Conservation (phyloP, 53 echinoderm and acorn worm species). For the Patiria pectinifera region DNA sequence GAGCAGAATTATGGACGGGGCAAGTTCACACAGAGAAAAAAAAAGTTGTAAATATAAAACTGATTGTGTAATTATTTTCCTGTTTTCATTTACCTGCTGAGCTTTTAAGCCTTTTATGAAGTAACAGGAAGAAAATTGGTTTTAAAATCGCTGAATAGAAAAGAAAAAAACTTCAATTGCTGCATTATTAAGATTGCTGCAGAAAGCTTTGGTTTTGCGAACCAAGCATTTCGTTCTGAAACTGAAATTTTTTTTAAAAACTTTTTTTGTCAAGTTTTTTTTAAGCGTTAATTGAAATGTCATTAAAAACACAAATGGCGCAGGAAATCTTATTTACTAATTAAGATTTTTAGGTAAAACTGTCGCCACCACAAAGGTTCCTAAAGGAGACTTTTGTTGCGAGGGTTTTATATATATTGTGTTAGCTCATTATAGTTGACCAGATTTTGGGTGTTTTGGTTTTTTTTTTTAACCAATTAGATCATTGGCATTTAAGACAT, state of each 20-base stretch:
- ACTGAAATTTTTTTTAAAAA: background rate
- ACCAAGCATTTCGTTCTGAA: background rate
- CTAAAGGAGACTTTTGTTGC: too few species aligned
- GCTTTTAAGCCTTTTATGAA: too few species aligned
- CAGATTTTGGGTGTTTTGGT: too few species aligned
- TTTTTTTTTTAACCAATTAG: too few species aligned
- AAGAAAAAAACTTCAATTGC: background rate
- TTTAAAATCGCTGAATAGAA: background rate
- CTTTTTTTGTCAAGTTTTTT: background rate
- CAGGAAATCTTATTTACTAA: background rate
- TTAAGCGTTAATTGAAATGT: background rate
- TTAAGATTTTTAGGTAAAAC: background rate
- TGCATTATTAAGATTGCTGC: background rate
- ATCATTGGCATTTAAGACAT: too few species aligned
- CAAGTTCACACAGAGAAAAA: too few species aligned
- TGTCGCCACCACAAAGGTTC: background rate
- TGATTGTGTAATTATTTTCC: too few species aligned
- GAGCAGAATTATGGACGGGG: too few species aligned
- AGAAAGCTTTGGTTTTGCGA: background rate
- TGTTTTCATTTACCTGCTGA: too few species aligned
- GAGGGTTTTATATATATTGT: too few species aligned
- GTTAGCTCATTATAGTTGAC: too few species aligned
- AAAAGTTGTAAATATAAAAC: too few species aligned
- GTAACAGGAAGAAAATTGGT: background rate
- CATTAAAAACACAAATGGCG: background rate